Evolutionary conservation across 2,888 invertebrate species (phyloP), one percentile per base, ranked within the genome.

Genomic region (Drosophila villosipedis): DNA sequence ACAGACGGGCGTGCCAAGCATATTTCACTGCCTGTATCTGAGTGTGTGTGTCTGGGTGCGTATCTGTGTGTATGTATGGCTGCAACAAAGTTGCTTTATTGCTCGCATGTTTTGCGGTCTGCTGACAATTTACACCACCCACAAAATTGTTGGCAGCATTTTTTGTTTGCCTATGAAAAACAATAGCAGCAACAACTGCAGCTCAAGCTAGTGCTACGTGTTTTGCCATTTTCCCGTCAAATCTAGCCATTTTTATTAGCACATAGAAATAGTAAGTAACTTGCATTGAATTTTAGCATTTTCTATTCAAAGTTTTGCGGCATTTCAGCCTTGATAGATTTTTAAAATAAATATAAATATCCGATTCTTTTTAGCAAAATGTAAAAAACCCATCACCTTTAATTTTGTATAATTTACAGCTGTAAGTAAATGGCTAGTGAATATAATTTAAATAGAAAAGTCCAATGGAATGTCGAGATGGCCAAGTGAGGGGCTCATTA

Each of bases 91-190:
- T 79, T 82, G 79, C 69, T 84, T 84, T 87, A 84, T 80, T 80
- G 82, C 68, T 84, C 71, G 72, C 81, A 86, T 89, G 89, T 75
- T 88, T 83, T 84, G 83, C 68, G 83, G 86, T 83, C 75, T 78
- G 83, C 59, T 83, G 81, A 83, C 83, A 84, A 88, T 89, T 80
- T 85, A 53, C 33, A 59, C 52, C 70, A 41, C 37, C 30, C 41
- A 31, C 43, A 72, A 74, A 58, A 67, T 67, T 76, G 67, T 76
- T 69, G 59, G 19, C 49, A 68, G 35, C 64, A 64, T 31, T 66
- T 69, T 64, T 53, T 41, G 68, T 57, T 71, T 63, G 49, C 52
- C 16, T 37, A 73, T 58, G 61, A 58, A 53, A 19, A 76, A 68
- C 61, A 78, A 62, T 62, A 71, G 28, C 28, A 55, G 53, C 22